Evolutionary conservation across 2,797 vertebrate genomes (phyloP).

Genomic region (Chaetophractus vellerosus): DNA sequence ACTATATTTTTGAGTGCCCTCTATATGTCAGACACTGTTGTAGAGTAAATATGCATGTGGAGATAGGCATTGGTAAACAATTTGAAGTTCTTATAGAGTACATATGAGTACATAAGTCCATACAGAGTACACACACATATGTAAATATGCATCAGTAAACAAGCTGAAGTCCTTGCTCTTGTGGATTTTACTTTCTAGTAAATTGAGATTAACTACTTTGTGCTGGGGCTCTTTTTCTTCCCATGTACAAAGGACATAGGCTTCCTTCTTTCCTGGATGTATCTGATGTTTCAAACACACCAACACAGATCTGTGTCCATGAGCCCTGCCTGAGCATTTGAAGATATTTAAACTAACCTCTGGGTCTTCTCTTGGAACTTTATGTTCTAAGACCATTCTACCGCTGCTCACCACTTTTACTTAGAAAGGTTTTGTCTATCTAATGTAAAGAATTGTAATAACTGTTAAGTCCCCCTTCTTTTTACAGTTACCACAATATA

Average conservation of each 20-base stretch:
- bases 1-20: background rate
- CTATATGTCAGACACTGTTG: background rate
- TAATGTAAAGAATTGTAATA: background rate
- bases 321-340: background rate
- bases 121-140: no score
- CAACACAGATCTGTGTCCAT: background rate
- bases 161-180: background rate
- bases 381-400: background rate
- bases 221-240: background rate
- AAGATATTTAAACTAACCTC: slow-evolving; percentile 8
- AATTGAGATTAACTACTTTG: background rate
- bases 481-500: background rate
- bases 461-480: background rate
- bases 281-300: background rate
- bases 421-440: background rate
- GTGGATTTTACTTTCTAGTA: slow-evolving; percentile 16
- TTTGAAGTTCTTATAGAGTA: background rate
- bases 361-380: background rate
- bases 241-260: background rate
- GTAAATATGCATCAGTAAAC: background rate
- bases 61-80: background rate
- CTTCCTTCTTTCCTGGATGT: background rate
- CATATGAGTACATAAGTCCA: background rate
- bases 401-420: background rate
- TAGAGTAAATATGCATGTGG: background rate